phyloP scores from a whole-genome alignment of 30 jellyfish, hydroid and myxozoan genomes.

The Aurelia aurita complex sp. Pacific region DNA sequence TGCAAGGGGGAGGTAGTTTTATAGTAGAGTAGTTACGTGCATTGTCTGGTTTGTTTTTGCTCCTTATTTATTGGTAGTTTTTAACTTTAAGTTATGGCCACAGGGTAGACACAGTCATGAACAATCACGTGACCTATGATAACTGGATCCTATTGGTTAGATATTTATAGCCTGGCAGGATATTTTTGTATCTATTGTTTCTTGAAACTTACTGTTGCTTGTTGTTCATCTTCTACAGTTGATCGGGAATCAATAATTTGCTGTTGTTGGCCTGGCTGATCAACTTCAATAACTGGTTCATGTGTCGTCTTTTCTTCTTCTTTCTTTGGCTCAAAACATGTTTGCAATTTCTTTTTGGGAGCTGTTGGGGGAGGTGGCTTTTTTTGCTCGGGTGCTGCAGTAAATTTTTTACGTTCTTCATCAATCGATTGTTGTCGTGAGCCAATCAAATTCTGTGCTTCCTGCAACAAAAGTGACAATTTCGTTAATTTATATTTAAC shows the following conservation, averaged over 20 bases:
- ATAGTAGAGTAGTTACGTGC: too few relatives aligned
- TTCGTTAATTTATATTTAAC: background rate
- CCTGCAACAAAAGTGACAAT: constrained; percentile 23
- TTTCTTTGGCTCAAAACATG: constrained; percentile 2
- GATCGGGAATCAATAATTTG: background rate
- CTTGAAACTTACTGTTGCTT: background rate
- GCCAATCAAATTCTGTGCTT: constrained; percentile 41
- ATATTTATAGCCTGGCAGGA: too few relatives aligned
- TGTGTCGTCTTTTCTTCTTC: background rate
- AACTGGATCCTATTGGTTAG: too few relatives aligned
- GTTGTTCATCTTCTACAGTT: background rate
- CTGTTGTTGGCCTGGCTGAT: too few relatives aligned
- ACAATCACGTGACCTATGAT: too few relatives aligned
- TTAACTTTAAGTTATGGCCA: too few relatives aligned
- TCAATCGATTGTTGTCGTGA: constrained; percentile 36
- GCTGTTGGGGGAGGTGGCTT: constrained; percentile 49
- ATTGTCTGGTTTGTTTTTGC: too few relatives aligned
- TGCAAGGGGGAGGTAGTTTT: too few relatives aligned
- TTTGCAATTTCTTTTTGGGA: constrained; percentile 17
- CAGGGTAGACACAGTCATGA: too few relatives aligned
- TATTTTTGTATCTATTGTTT: too few relatives aligned
- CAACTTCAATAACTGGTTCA: background rate
- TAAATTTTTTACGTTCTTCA: constrained; percentile 33
- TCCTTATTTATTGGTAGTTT: too few relatives aligned
- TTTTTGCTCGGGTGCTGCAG: constrained; percentile 31